Evolutionary conservation across 2,113 vertebrate species (phyloP), one percentile per base, ranked within the genome.

Genomic region (Isichthys henryi): DNA sequence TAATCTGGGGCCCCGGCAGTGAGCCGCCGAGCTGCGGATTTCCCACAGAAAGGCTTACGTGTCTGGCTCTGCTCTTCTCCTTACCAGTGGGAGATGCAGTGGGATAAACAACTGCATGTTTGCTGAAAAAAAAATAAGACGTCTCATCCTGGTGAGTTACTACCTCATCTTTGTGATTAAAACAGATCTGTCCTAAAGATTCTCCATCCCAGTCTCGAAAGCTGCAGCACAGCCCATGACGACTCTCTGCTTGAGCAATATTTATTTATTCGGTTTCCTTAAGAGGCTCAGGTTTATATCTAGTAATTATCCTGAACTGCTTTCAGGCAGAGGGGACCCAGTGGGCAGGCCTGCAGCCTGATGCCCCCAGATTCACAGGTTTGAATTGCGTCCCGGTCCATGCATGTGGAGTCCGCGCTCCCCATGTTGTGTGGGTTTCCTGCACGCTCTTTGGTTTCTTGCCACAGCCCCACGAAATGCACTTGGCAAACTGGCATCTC

Each of bases 1-100:
- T 91, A 87, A 88, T 86, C 88, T 90, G 90, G 88, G 46, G 15
- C 89, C 87, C 90, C 87, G 88, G 89, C 13, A 90, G 92, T 77
- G 3, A 91, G 89, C 88, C 91, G 91, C 93, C 92, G 80, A 77
- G 93, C 90, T 84, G 49, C 89, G 92, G 92, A 93, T 46, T 45
- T 45, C 49, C 90, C 66, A 90, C 89, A 90, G 91, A 92, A 93
- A 94, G 92, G 88, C 93, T 93, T 92, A 89, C 83, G 91, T 91
- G 90, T 88, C 86, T 90, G 91, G 90, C 89, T 88, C 82, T 88
- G 82, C 39, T 52, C 91, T 91, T 91, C 91, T 92, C 93, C 89
- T 90, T 89, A 35, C 90, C 85, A 80, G 46, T 58, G 43, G 46
- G 91, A 87, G 90, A 92, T 91, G 62, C 88, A 89, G 80, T 58